Evolutionary conservation across 2,113 vertebrate genomes (phyloP), one percentile per base, ranked within the genome.

Genomic region (Rhizomys pruinosus): DNA sequence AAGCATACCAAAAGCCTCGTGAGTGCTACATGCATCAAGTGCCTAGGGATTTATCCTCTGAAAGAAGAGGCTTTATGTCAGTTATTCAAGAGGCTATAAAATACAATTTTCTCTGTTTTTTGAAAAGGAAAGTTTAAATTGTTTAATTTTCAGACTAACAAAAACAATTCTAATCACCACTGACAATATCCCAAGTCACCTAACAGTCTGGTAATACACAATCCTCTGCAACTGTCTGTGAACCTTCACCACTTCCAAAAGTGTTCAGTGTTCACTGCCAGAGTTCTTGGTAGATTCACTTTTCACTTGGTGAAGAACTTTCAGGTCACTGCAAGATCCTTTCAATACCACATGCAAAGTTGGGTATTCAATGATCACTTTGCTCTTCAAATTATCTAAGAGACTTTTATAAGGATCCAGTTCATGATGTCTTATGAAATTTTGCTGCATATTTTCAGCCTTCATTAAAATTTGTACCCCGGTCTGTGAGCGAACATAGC

Each of bases 311-410:
- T 97, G 97, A 97, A 98, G 95, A 97, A 98, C 15, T 96, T 97
- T 97, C 97, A 99, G 98, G 87, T 98, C 97, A 68, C 96, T 98
- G 96, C 98, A 98, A 63, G 98, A 23, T 13, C 98, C 98, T 97
- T 97, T 97, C 95, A 99, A 97, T 1, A 99, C 98, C 91, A 99
- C 98, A 73, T 98, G 98, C 80, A 99, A 96, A 0, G 98, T 98
- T 52, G 99, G 99, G 93, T 99, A 99, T 79, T 99, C 99, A 88
- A 99, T 98, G 91, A 99, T 96, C 8, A 98, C 98, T 98, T 99
- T 99, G 96, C 98, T 98, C 98, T 97, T 98, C 98, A 99, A 97
- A 97, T 99, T 99, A 80, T 99, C 99, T 81, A 97, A 96, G 29
- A 99, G 98, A 96, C 97, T 99, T 97, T 98, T 99, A 93, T 95